Percentiles rank a stretch among this genome's conserved stretches.
Conservation (phyloP, 2,888 invertebrate species). For the Rhagophthalmus giganteus region DNA sequence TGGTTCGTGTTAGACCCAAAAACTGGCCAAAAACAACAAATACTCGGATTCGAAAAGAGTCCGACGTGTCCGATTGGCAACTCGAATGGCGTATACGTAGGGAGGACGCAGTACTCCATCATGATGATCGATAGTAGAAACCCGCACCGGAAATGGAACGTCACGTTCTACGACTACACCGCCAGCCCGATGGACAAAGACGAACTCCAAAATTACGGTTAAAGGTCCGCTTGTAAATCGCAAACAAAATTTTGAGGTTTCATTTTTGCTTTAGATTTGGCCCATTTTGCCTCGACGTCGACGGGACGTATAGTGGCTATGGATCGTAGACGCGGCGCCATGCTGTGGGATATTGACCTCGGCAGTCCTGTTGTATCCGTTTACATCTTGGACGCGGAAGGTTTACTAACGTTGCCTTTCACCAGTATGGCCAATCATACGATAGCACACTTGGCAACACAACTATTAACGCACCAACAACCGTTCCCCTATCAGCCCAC, state of each 20-base stretch:
- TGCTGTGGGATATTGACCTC: constrained; percentile 86
- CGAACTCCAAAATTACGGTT: constrained; percentile 79
- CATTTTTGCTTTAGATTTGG: constrained; percentile 64
- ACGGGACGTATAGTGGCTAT: constrained; percentile 85
- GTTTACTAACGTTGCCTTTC: constrained; percentile 82
- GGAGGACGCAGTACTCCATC: constrained; percentile 89
- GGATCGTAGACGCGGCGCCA: constrained; percentile 76
- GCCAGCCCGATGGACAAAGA: constrained; percentile 79
- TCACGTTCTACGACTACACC: constrained; percentile 95
- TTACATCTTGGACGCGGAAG: constrained; percentile 76
- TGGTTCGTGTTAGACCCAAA: constrained; percentile 89
- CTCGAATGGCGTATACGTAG: constrained; percentile 71
- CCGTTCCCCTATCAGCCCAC: constrained; percentile 52
- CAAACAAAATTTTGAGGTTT: constrained; percentile 12
- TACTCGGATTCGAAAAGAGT: constrained; percentile 63
- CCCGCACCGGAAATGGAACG: constrained; percentile 85
- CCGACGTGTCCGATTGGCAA: constrained; percentile 71
- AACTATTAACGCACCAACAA: constrained; percentile 48
- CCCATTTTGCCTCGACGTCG: constrained; percentile 89
- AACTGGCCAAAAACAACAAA: constrained; percentile 66
- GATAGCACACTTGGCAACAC: constrained; percentile 61
- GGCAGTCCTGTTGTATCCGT: constrained; percentile 90
- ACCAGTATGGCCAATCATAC: constrained; percentile 88
- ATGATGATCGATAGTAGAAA: constrained; percentile 88
- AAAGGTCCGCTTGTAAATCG: neutral